Evolutionary conservation across 2,113 vertebrate species (phyloP).

Genomic region (Podarcis muralis): DNA sequence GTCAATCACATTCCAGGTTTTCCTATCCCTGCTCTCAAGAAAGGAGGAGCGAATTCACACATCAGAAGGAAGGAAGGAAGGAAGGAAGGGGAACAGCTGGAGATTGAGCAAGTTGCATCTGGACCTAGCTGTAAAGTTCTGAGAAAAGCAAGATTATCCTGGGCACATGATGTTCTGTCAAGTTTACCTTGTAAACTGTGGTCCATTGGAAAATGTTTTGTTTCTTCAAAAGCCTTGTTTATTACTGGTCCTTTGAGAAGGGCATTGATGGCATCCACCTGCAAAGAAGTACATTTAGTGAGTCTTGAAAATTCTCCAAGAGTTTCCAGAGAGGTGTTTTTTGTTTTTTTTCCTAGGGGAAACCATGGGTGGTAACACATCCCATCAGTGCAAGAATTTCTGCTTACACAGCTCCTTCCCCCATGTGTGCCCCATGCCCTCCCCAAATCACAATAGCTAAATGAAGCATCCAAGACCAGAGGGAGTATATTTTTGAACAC

Average conservation of each 20-base stretch:
- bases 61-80: neutral
- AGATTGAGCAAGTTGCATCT: accelerated
- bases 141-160: neutral
- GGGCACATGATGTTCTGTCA: neutral
- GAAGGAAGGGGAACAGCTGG: neutral
- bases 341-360: neutral
- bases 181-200: constrained; percentile 91
- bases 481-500: neutral
- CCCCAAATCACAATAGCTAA: neutral
- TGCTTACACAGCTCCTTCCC: too few relatives aligned
- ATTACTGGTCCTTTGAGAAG: constrained; percentile 92
- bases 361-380: too few relatives aligned
- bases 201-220: constrained; percentile 94
- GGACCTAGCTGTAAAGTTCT: neutral
- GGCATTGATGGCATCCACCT: constrained; percentile 94
- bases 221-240: constrained; percentile 94
- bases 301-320: constrained; percentile 15
- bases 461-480: neutral
- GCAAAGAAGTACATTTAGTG: neutral
- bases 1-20: neutral
- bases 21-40: neutral
- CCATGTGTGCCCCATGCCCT: neutral
- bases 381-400: too few relatives aligned
- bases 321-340: neutral
- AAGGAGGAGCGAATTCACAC: neutral